Conservation (phyloP, 2,797 vertebrate genomes). For the Tarsius wallacei region DNA sequence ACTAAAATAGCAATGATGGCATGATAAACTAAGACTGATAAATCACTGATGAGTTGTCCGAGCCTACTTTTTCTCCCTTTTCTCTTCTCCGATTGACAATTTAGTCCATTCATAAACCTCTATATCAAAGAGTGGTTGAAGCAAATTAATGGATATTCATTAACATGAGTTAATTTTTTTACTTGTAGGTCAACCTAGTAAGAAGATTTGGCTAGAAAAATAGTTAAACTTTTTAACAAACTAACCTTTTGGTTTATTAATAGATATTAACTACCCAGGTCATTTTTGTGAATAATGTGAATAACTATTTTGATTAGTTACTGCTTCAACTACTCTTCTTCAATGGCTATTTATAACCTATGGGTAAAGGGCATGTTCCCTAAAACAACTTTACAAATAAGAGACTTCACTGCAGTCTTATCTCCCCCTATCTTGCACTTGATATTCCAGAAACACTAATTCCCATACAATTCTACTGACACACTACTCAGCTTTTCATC, state of each 20-base stretch:
- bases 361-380: background rate
- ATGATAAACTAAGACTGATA: constrained; percentile 34
- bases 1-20: background rate
- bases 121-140: background rate
- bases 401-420: background rate
- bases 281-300: constrained; percentile 38
- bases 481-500: background rate
- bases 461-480: background rate
- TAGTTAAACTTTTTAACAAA: constrained; percentile 3
- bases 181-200: background rate
- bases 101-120: background rate
- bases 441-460: constrained; percentile 14
- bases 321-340: background rate
- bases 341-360: background rate
- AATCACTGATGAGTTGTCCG: background rate
- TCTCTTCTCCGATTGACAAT: background rate
- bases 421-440: background rate
- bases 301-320: background rate
- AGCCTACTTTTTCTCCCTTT: constrained; percentile 28
- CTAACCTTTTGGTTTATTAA: constrained; percentile 15
- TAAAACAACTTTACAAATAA: constrained; percentile 13
- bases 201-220: background rate
- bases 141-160: background rate
- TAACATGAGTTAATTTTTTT: constrained; percentile 14
- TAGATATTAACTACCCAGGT: background rate